phyloP scores from a whole-genome alignment of 2,113 vertebrate species.

The Hyla sarda region DNA sequence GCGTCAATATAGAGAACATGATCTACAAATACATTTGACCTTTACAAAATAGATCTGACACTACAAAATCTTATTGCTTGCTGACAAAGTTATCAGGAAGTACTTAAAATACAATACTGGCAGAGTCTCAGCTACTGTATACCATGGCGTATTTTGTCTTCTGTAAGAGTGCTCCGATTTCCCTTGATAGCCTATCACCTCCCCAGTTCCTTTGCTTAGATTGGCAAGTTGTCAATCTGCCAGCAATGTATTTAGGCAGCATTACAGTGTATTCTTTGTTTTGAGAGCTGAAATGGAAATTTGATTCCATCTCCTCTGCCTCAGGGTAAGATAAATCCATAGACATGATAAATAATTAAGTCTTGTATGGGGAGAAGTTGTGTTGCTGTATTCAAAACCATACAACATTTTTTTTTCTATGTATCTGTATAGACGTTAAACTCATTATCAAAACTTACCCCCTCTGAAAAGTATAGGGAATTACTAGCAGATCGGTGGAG shows the following conservation, averaged over 20 bases:
- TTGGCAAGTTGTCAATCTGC: slow-evolving; percentile 26
- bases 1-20: not conserved
- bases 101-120: not conserved
- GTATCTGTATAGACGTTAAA: not conserved
- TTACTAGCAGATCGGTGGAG: too few species aligned
- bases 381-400: not conserved
- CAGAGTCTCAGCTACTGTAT: not conserved
- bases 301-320: not conserved
- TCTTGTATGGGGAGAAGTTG: not conserved
- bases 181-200: slow-evolving; percentile 18
- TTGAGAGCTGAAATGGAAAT: slow-evolving; percentile 41
- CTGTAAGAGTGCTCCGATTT: slow-evolving; percentile 35
- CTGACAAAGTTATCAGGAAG: slow-evolving; percentile 5
- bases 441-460: too few species aligned
- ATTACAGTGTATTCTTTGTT: slow-evolving; percentile 19
- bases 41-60: not conserved
- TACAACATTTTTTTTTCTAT: not conserved
- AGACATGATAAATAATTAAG: slow-evolving; percentile 38
- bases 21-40: not conserved
- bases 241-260: slow-evolving; percentile 33
- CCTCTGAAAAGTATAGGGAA: too few species aligned
- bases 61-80: not conserved
- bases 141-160: not conserved
- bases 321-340: not conserved
- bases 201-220: slow-evolving; percentile 19